These are phyloP conservation scores for Deilephila porcellus DNA, from an alignment of 2,888 invertebrate species.

Conservation along the genomic window DNA sequence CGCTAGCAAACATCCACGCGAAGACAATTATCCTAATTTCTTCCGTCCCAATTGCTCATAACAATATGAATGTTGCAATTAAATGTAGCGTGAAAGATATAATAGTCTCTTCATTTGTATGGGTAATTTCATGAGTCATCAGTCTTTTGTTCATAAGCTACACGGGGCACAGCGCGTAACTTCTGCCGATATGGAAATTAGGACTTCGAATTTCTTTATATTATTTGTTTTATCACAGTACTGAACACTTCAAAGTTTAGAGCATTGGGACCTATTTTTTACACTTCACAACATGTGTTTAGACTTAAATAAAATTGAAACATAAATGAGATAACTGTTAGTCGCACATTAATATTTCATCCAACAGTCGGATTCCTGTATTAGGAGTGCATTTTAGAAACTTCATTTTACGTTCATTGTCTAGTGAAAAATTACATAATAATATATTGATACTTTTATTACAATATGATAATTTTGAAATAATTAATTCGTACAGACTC, in stretches of 20 bases:
- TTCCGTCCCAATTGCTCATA: slow-evolving; percentile 1
- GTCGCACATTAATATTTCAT: no score
- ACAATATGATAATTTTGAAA: no score
- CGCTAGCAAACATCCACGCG: neutral
- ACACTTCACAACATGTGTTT: neutral
- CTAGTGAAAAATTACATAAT: no score
- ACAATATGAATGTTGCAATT: slow-evolving; percentile 8
- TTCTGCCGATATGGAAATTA: neutral
- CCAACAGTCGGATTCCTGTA: no score
- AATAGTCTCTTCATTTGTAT: slow-evolving; percentile 15
- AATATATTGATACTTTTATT: no score
- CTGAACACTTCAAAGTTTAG: neutral
- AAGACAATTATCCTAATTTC: slow-evolving; percentile 13
- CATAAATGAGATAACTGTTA: neutral
- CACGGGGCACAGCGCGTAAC: neutral
- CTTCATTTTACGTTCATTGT: no score
- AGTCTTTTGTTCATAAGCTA: neutral
- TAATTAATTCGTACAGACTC: no score
- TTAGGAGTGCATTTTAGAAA: no score
- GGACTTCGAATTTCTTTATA: neutral
- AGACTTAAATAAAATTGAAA: neutral
- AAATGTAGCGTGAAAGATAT: slow-evolving; percentile 22
- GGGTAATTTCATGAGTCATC: slow-evolving; percentile 27
- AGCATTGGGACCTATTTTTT: neutral
- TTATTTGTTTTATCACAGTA: slow-evolving; percentile 7